phyloP scores from a whole-genome alignment of 2,888 invertebrate genomes.

The Netelia melanura region DNA sequence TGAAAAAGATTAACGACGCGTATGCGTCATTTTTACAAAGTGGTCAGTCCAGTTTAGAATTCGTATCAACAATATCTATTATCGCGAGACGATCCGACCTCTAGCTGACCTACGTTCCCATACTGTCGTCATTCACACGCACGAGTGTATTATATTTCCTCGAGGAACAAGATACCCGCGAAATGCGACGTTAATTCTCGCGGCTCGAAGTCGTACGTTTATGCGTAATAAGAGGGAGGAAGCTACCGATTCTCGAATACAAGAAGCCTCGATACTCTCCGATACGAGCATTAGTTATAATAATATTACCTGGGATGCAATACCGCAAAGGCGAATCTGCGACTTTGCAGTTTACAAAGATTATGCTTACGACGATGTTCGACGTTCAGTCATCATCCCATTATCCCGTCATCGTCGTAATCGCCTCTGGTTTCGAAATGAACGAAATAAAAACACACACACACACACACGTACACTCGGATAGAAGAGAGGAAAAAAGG shows the following conservation, averaged over 20 bases:
- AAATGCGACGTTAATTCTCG: slow-evolving; percentile 50
- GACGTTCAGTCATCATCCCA: slow-evolving; percentile 13
- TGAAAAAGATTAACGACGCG: no score
- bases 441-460: no score
- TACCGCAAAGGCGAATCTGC: background rate
- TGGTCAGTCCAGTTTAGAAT: no score
- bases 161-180: slow-evolving; percentile 15
- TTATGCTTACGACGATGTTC: slow-evolving; percentile 40
- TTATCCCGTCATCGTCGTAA: slow-evolving; percentile 21
- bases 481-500: no score
- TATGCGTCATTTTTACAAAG: no score
- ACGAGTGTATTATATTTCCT: slow-evolving; percentile 48
- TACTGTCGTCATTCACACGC: background rate
- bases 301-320: background rate
- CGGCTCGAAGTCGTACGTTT: background rate
- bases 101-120: slow-evolving; percentile 29
- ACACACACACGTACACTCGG: no score
- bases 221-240: slow-evolving; percentile 8
- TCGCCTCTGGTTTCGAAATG: background rate
- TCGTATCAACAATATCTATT: background rate
- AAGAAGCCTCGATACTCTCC: slow-evolving; percentile 9
- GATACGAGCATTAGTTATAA: background rate
- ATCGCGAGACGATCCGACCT: slow-evolving; percentile 29
- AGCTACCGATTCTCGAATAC: slow-evolving; percentile 30
- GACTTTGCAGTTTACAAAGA: slow-evolving; percentile 5